Conservation (phyloP, 53 echinoderm and acorn worm species). For the Pentamera pediparva region DNA sequence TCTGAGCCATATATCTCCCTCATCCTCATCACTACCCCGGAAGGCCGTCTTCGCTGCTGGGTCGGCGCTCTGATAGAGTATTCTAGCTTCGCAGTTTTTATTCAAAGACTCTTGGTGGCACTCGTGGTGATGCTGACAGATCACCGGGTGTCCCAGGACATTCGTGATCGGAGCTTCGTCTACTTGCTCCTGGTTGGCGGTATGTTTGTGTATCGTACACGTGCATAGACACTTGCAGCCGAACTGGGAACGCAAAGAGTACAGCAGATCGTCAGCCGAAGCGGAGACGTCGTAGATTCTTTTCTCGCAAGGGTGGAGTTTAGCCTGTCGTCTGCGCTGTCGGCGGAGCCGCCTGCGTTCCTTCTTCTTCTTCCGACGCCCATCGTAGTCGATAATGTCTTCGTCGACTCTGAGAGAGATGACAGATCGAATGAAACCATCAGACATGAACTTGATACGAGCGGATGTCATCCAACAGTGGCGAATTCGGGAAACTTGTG, state of each 20-base stretch:
- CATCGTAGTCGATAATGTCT: conserved; percentile 25
- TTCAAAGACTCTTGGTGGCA: background rate
- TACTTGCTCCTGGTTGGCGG: background rate
- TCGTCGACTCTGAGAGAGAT: conserved; percentile 1
- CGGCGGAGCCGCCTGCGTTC: background rate
- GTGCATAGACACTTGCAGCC: conserved; percentile 9
- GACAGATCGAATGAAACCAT: background rate
- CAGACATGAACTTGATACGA: too few relatives aligned
- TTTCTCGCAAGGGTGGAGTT: background rate
- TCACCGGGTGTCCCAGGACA: background rate
- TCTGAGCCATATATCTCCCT: conserved; percentile 4
- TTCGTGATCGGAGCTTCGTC: background rate
- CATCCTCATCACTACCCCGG: background rate
- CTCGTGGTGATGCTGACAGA: too few relatives aligned
- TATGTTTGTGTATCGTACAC: background rate
- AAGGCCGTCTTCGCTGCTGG: background rate
- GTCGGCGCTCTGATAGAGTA: conserved; percentile 11
- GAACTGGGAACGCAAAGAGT: background rate
- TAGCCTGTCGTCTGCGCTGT: conserved; percentile 2
- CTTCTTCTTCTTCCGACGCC: background rate
- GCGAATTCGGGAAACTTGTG: too few relatives aligned
- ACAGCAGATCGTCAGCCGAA: background rate
- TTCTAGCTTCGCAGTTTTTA: conserved; percentile 14
- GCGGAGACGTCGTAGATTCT: background rate
- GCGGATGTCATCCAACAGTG: too few relatives aligned